Evolutionary conservation across 2,888 invertebrate genomes (phyloP).

Genomic region (Melanophora roralis): DNA sequence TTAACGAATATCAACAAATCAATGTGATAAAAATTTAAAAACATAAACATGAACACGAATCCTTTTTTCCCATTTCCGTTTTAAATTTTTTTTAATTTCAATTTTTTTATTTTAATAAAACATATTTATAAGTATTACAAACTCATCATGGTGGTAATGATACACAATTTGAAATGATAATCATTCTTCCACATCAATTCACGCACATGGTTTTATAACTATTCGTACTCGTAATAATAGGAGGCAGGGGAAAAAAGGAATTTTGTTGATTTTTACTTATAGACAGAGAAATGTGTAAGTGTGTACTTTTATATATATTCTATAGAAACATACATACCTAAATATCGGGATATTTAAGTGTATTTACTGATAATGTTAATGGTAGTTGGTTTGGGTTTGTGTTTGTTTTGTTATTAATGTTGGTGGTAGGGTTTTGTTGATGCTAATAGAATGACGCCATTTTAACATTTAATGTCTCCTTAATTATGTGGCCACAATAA

Average conservation of each 20-base stretch:
- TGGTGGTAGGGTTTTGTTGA: slow-evolving; percentile 27
- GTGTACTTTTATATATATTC: neutral
- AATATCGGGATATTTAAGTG: slow-evolving; percentile 27
- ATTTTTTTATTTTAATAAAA: slow-evolving; percentile 16
- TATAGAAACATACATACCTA: no score
- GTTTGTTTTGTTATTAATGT: neutral
- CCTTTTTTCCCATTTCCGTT: neutral
- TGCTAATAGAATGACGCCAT: slow-evolving; percentile 58
- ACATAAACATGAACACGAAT: no score
- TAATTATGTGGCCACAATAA: slow-evolving; percentile 59
- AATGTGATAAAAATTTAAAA: slow-evolving; percentile 5
- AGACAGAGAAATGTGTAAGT: neutral
- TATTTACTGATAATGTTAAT: slow-evolving; percentile 8
- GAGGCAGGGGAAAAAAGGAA: neutral
- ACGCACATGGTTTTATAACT: slow-evolving; percentile 52
- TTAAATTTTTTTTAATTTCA: neutral
- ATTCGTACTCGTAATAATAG: neutral
- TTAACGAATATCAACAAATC: slow-evolving; percentile 16
- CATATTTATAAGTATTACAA: slow-evolving; percentile 10
- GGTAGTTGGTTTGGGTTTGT: slow-evolving; percentile 1
- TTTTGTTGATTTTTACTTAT: neutral
- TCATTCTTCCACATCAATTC: slow-evolving; percentile 73
- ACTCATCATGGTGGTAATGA: slow-evolving; percentile 40
- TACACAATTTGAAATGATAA: slow-evolving; percentile 66
- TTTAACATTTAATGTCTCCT: slow-evolving; percentile 56